Evolutionary conservation across 2,113 vertebrate species (phyloP).

Genomic region (Dipodomys ordii): DNA sequence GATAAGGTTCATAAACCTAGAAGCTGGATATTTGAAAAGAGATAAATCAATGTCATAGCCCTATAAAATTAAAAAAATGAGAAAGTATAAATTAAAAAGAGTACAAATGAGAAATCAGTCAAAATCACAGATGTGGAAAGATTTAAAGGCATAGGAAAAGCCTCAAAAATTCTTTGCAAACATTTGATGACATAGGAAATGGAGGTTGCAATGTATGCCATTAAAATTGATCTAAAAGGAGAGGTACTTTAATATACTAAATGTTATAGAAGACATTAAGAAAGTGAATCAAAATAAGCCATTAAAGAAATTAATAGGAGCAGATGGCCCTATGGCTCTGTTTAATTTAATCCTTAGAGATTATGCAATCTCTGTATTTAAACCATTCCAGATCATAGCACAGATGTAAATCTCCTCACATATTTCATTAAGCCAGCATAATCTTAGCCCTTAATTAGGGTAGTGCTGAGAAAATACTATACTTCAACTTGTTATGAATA

Average conservation of each 20-base stretch:
- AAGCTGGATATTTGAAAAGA: neutral
- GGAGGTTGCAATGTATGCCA: neutral
- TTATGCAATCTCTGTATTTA: constrained; percentile 35
- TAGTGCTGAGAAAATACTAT: constrained; percentile 15
- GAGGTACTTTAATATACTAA: neutral
- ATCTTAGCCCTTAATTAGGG: constrained; percentile 44
- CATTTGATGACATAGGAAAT: neutral
- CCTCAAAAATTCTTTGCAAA: neutral
- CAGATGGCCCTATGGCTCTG: constrained; percentile 41
- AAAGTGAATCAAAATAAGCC: constrained; percentile 44
- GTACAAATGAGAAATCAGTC: constrained; percentile 12
- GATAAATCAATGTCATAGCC: neutral
- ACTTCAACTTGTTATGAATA: neutral
- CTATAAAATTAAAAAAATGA: neutral
- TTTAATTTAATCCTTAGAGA: constrained; percentile 53
- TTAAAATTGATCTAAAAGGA: neutral
- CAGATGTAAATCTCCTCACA: constrained; percentile 40
- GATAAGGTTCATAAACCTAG: neutral
- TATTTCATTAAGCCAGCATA: constrained; percentile 41
- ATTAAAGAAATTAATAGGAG: constrained; percentile 49
- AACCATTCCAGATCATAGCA: constrained; percentile 34
- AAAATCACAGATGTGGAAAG: neutral
- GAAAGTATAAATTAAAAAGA: neutral
- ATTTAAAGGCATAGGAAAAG: neutral
- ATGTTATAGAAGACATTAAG: constrained; percentile 10